Conservation (phyloP, 2,113 vertebrate genomes). For the Scomber scombrus region DNA sequence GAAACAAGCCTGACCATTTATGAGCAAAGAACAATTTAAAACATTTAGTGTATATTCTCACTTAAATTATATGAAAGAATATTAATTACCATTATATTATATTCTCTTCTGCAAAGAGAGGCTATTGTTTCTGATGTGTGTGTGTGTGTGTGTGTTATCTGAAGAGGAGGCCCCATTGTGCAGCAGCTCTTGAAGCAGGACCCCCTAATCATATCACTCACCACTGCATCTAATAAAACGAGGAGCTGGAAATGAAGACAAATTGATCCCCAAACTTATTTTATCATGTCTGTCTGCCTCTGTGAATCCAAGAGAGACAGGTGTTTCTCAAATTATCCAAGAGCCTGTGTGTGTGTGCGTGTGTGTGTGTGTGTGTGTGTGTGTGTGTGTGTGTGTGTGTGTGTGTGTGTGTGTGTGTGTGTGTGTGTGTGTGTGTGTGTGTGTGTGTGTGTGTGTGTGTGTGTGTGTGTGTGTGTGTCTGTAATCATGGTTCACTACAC, state of each 20-base stretch:
- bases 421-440: conserved; percentile 4
- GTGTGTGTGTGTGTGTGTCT: conserved; percentile 14
- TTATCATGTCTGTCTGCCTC: conserved; percentile 35
- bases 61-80: background rate
- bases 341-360: conserved; percentile 2
- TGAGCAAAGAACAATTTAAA: background rate
- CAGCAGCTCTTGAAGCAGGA: conserved; percentile 12
- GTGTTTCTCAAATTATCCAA: conserved; percentile 42
- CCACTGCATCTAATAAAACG: conserved; percentile 53
- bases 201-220: conserved; percentile 48
- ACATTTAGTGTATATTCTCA: background rate
- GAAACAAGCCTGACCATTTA: background rate
- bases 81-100: conserved; percentile 8
- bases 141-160: background rate
- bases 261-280: conserved; percentile 50
- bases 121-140: background rate
- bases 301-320: conserved; percentile 53
- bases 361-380: conserved; percentile 21
- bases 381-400: conserved; percentile 16
- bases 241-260: conserved; percentile 59
- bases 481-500: background rate
- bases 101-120: background rate
- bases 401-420: conserved; percentile 16
- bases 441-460: conserved; percentile 11
- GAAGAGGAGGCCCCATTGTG: conserved; percentile 1